phyloP scores from a whole-genome alignment of 2,888 invertebrate genomes.

The Philereme transversata region DNA sequence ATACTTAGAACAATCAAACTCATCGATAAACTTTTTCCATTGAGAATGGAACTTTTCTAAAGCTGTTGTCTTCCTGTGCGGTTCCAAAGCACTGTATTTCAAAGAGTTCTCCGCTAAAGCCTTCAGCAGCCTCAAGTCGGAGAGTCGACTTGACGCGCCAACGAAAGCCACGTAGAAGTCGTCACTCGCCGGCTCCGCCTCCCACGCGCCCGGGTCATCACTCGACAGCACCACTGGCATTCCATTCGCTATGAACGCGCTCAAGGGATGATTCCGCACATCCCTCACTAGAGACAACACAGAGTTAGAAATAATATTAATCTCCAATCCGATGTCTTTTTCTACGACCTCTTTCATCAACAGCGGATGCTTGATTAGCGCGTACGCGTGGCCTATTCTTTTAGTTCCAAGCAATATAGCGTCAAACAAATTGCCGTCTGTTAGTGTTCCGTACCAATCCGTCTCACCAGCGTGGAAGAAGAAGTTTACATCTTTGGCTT shows the following conservation, averaged over 20 bases:
- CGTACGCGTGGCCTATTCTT: constrained; percentile 91
- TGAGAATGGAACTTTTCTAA: neutral
- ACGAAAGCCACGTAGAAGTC: constrained; percentile 92
- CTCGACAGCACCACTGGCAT: constrained; percentile 90
- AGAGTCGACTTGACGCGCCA: constrained; percentile 87
- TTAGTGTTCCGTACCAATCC: constrained; percentile 87
- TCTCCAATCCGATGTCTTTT: constrained; percentile 87
- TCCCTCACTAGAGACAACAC: constrained; percentile 87
- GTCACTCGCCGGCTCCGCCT: constrained; percentile 86
- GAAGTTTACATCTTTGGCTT: constrained; percentile 79
- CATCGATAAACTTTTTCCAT: neutral
- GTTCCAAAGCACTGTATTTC: constrained; percentile 72
- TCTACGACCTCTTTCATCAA: constrained; percentile 83
- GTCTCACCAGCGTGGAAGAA: constrained; percentile 94
- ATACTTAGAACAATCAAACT: neutral
- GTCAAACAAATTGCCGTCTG: constrained; percentile 90
- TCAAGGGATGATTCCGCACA: constrained; percentile 90
- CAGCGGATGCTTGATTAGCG: constrained; percentile 88
- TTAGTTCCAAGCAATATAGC: constrained; percentile 89
- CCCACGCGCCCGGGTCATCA: constrained; percentile 92
- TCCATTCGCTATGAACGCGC: constrained; percentile 85
- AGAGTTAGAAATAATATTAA: constrained; percentile 92
- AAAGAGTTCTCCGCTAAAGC: constrained; percentile 90
- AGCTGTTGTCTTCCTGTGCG: neutral
- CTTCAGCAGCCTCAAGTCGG: constrained; percentile 89